Evolutionary conservation across 2,113 vertebrate genomes (phyloP).

Genomic region (Eonycteris spelaea): DNA sequence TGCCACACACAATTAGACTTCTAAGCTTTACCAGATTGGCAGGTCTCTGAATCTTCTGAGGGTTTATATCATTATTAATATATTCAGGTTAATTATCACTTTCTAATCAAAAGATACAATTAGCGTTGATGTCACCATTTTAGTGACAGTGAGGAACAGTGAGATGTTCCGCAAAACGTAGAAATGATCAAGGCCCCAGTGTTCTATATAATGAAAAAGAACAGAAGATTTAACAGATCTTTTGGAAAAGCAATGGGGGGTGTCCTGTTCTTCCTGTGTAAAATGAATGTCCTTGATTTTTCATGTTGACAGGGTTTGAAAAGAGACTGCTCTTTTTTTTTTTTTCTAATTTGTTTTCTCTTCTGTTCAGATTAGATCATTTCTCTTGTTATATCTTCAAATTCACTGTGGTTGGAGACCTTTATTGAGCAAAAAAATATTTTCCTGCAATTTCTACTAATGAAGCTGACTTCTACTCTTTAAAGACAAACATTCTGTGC

Average conservation of each 20-base stretch:
- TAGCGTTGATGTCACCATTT: background rate
- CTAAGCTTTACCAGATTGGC: background rate
- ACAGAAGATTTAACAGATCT: background rate
- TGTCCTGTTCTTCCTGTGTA: background rate
- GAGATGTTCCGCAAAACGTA: background rate
- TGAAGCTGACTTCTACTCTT: background rate
- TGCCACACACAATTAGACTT: accelerated
- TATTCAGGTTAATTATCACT: background rate
- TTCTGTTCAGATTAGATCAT: background rate
- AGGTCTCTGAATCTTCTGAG: background rate
- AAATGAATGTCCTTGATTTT: background rate
- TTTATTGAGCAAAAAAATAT: background rate
- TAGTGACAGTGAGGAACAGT: background rate
- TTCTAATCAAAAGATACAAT: background rate
- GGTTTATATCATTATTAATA: background rate
- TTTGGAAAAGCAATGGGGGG: background rate
- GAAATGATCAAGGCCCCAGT: background rate
- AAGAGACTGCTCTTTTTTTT: background rate
- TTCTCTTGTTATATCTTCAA: background rate
- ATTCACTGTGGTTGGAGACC: background rate
- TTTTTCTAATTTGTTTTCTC: background rate
- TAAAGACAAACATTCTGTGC: background rate
- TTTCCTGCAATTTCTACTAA: background rate
- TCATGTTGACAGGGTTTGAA: accelerated
- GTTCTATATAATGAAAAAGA: background rate